Evolutionary conservation across 2,113 vertebrate species (phyloP).

Genomic region (Chaenocephalus aceratus): DNA sequence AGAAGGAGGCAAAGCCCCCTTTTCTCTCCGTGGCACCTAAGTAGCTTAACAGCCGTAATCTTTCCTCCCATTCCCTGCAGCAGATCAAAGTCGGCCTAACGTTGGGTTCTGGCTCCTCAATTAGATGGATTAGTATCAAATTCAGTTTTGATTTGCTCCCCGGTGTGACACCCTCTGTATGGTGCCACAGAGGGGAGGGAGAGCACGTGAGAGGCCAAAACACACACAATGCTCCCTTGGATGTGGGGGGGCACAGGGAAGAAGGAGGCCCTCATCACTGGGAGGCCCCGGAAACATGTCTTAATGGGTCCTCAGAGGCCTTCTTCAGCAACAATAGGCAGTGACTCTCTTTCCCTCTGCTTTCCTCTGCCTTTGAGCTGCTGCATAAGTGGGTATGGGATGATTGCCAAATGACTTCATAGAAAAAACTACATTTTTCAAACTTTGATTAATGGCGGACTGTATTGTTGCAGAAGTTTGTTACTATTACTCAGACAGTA

Average conservation of each 20-base stretch:
- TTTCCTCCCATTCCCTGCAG: constrained; percentile 28
- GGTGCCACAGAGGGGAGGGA: constrained; percentile 31
- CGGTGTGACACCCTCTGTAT: constrained; percentile 49
- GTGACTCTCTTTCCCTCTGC: constrained; percentile 28
- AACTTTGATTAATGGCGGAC: constrained; percentile 26
- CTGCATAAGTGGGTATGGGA: constrained; percentile 11
- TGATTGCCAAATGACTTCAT: constrained; percentile 45
- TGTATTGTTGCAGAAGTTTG: not conserved
- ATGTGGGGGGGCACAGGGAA: not conserved
- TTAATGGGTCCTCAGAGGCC: constrained; percentile 57
- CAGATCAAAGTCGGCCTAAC: constrained; percentile 75
- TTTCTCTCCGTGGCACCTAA: constrained; percentile 52
- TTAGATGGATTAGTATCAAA: constrained; percentile 80
- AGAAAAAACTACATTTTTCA: constrained; percentile 4
- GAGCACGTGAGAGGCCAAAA: constrained; percentile 56
- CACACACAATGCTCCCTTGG: constrained; percentile 39
- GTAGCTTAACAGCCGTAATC: constrained; percentile 73
- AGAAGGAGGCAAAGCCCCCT: constrained; percentile 11
- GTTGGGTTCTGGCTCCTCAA: constrained; percentile 66
- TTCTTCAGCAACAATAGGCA: constrained; percentile 57
- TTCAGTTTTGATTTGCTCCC: constrained; percentile 75
- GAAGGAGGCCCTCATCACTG: constrained; percentile 48
- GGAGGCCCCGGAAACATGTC: constrained; percentile 70
- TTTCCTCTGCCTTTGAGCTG: constrained; percentile 35
- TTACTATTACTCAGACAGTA: not conserved